Conservation (phyloP, 2,113 vertebrate genomes). For the Lampris megalopsis region DNA sequence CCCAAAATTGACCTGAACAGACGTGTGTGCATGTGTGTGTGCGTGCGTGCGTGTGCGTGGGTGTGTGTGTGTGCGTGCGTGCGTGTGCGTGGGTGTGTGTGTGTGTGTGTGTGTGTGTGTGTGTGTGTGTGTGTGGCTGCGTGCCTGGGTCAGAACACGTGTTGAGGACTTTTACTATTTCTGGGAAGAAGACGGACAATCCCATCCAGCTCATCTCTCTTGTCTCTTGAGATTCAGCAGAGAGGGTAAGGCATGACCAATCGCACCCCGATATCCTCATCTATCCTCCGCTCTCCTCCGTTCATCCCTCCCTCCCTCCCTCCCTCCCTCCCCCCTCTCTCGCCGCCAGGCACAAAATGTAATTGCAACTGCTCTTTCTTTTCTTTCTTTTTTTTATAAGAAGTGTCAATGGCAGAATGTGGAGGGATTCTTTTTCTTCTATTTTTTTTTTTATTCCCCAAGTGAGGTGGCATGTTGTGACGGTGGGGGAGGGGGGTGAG, state of each 20-base stretch:
- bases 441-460: not conserved
- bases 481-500: slow-evolving; percentile 26
- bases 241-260: slow-evolving; percentile 56
- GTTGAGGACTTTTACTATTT: slow-evolving; percentile 33
- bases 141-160: slow-evolving; percentile 36
- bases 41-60: not conserved
- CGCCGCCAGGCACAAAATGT: slow-evolving; percentile 40
- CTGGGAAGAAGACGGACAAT: slow-evolving; percentile 54
- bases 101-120: not conserved
- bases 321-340: not conserved
- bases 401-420: slow-evolving; percentile 18
- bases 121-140: slow-evolving; percentile 6
- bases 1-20: too few species aligned
- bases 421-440: slow-evolving; percentile 30
- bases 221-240: slow-evolving; percentile 47
- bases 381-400: slow-evolving; percentile 19
- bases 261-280: slow-evolving; percentile 43
- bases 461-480: slow-evolving; percentile 35
- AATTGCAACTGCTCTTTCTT: slow-evolving; percentile 49
- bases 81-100: not conserved
- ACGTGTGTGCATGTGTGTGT: not conserved
- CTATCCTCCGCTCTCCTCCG: slow-evolving; percentile 6
- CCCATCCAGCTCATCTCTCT: slow-evolving; percentile 51
- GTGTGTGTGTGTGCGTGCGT: slow-evolving; percentile 23
- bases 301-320: not conserved